Evolutionary conservation across 2,888 invertebrate species (phyloP).

Genomic region (Phoenoteleia sp.): DNA sequence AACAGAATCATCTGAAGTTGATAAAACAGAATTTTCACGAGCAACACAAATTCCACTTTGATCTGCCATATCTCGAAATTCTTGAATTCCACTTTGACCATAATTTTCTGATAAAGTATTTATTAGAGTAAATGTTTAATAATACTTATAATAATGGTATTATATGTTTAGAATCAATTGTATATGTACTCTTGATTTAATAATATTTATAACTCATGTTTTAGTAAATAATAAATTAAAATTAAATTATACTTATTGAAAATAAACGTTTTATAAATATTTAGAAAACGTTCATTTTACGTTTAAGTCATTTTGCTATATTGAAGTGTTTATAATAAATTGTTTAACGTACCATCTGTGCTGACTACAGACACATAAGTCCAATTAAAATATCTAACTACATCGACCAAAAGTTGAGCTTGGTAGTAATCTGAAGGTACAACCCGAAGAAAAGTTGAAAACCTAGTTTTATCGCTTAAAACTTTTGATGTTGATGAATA

Average conservation of each 20-base stretch:
- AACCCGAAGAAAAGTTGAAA: constrained; percentile 92
- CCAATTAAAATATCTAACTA: constrained; percentile 91
- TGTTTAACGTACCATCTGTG: constrained; percentile 90
- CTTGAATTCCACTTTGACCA: constrained; percentile 92
- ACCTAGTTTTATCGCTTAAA: constrained; percentile 92
- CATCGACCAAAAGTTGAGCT: constrained; percentile 91
- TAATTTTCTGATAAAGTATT: constrained; percentile 89
- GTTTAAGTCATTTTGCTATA: too few species aligned
- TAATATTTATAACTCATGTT: too few species aligned
- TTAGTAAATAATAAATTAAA: too few species aligned
- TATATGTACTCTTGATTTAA: too few species aligned
- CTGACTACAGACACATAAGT: constrained; percentile 93
- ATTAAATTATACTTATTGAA: too few species aligned
- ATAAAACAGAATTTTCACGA: constrained; percentile 89
- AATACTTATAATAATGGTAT: too few species aligned
- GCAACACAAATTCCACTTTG: constrained; percentile 91
- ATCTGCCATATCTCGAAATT: constrained; percentile 91
- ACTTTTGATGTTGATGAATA: constrained; percentile 93
- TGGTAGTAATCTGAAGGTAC: constrained; percentile 93
- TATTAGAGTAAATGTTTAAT: too few species aligned
- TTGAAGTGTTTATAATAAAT: too few species aligned
- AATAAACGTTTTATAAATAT: too few species aligned
- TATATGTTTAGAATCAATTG: too few species aligned
- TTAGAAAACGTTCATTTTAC: too few species aligned
- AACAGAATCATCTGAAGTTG: constrained; percentile 88